Percentiles rank a stretch among this genome's conserved stretches.
Evolutionary conservation across 2,797 vertebrate genomes (phyloP).

Genomic region (Lepidocolaptes lacrymiger): DNA sequence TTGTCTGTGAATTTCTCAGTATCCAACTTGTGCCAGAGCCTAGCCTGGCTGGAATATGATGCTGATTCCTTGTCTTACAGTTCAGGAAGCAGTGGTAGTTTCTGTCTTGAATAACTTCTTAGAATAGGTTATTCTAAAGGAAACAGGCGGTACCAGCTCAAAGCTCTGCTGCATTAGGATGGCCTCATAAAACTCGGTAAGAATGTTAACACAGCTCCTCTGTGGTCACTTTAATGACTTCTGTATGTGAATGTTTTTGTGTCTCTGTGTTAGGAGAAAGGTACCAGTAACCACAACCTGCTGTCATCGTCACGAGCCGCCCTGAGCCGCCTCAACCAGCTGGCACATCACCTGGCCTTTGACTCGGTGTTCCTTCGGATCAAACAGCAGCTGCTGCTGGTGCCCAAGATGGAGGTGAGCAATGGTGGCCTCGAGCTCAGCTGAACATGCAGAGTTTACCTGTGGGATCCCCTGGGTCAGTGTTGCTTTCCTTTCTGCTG

Average conservation of each 20-base stretch:
- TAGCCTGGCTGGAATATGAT: not conserved
- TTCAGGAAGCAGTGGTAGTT: not conserved
- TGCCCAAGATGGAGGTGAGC: conserved; percentile 91
- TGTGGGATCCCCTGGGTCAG: not conserved
- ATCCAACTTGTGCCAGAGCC: not conserved
- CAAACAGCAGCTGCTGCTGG: conserved; percentile 90
- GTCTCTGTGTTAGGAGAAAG: conserved; percentile 86
- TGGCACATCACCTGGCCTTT: conserved; percentile 95
- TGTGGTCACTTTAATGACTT: not conserved
- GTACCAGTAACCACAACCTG: conserved; percentile 87
- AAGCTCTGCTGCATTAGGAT: not conserved
- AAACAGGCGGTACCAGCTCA: not conserved
- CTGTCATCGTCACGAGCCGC: conserved; percentile 80
- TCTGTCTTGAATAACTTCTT: not conserved
- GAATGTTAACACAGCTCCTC: not conserved
- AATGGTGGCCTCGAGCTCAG: not conserved
- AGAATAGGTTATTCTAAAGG: not conserved
- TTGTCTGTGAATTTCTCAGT: not conserved
- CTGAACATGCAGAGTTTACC: not conserved
- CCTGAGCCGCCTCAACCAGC: conserved; percentile 92
- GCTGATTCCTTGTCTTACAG: not conserved
- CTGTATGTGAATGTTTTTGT: not conserved
- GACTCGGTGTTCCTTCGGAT: conserved; percentile 97
- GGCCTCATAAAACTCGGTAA: not conserved
- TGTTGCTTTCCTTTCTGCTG: not conserved